Conservation (phyloP, 1,140 invertebrate species). For the Aphelenchoides besseyi region DNA sequence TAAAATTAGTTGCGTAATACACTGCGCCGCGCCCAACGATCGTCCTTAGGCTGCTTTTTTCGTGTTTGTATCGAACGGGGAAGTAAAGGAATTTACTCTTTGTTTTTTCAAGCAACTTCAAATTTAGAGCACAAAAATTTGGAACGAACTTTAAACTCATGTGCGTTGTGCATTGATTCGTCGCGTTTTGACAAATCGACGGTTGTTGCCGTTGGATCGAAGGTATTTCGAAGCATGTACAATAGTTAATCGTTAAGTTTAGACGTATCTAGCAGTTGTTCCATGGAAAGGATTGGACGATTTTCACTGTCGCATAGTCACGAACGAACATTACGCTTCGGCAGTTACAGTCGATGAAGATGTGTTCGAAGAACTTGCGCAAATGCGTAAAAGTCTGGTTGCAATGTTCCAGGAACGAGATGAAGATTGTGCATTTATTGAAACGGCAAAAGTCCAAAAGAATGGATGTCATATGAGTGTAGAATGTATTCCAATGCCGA, state of each 20-base stretch:
- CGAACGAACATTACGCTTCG: conserved; percentile 76
- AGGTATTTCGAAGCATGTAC: conserved; percentile 65
- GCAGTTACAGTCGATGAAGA: conserved; percentile 84
- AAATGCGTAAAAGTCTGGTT: conserved; percentile 72
- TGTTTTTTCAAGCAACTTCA: not conserved
- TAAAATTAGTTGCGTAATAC: conserved; percentile 9
- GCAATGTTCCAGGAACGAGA: conserved; percentile 73
- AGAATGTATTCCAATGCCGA: conserved; percentile 81
- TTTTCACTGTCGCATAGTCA: conserved; percentile 82
- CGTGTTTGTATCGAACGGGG: not conserved
- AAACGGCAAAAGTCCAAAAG: conserved; percentile 75
- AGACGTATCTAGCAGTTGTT: conserved; percentile 76
- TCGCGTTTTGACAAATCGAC: conserved; percentile 78
- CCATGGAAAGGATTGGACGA: conserved; percentile 74
- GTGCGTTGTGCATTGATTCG: conserved; percentile 78
- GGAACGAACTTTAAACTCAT: conserved; percentile 74
- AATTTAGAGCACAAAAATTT: conserved; percentile 1
- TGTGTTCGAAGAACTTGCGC: conserved; percentile 80
- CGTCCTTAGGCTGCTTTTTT: not conserved
- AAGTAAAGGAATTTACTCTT: not conserved
- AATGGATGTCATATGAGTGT: conserved; percentile 79
- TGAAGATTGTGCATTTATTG: conserved; percentile 81
- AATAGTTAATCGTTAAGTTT: conserved; percentile 20
- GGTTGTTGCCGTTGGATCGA: conserved; percentile 76
- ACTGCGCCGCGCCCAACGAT: not conserved